Percentiles rank a stretch among this genome's conserved stretches.
phyloP scores from a whole-genome alignment of 2,113 vertebrate genomes.

The Puntigrus tetrazona region DNA sequence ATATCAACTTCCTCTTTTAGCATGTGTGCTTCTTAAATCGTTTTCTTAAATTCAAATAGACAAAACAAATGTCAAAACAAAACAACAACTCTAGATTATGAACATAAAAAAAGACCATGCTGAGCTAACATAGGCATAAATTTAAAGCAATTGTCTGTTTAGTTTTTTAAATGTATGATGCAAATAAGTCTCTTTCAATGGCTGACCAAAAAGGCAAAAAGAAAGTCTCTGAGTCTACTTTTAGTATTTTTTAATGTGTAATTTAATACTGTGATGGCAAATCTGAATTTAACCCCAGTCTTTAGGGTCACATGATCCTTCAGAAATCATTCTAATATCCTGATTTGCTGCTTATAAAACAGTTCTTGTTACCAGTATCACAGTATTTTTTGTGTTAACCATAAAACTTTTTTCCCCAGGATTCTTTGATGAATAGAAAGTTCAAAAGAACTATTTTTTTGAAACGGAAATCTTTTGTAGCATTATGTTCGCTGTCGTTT shows the following conservation, averaged over 20 bases:
- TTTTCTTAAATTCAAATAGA: neutral
- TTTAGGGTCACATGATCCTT: neutral
- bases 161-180: neutral
- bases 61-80: neutral
- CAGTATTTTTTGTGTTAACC: neutral
- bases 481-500: neutral
- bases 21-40: neutral
- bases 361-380: neutral
- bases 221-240: neutral
- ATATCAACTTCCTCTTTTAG: slow-evolving; percentile 23
- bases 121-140: neutral
- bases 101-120: neutral
- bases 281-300: neutral
- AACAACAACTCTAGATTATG: neutral
- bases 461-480: neutral
- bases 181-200: neutral
- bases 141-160: neutral
- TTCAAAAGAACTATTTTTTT: neutral
- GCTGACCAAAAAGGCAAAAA: neutral
- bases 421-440: neutral
- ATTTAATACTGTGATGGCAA: neutral
- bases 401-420: neutral
- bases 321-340: neutral
- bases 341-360: neutral
- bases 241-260: neutral